phyloP scores from a whole-genome alignment of 2,113 vertebrate species.

The Dolichotis patagonum region DNA sequence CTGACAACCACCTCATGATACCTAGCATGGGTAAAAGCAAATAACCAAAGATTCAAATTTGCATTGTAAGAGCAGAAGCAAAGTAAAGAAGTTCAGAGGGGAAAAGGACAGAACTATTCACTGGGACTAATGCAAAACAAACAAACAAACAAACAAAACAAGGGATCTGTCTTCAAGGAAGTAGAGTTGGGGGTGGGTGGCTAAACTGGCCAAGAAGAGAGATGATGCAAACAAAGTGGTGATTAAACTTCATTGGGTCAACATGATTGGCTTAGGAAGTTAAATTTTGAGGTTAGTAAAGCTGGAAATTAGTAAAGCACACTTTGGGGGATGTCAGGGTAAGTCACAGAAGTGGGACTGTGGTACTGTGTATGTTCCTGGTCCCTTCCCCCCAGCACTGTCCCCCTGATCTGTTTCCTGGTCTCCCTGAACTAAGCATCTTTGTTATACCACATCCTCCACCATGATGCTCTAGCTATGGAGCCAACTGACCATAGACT shows the following conservation, averaged over 20 bases:
- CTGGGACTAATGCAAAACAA: neutral
- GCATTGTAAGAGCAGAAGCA: neutral
- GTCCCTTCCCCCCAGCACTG: neutral
- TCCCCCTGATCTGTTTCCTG: too few relatives aligned
- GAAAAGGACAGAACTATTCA: neutral
- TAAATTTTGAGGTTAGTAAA: neutral
- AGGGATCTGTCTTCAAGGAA: neutral
- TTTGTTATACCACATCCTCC: neutral
- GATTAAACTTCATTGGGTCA: neutral
- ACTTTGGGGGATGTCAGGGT: neutral
- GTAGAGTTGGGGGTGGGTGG: too few relatives aligned
- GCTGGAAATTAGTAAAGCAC: neutral
- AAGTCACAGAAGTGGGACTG: neutral
- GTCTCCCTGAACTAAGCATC: too few relatives aligned
- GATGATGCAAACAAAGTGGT: neutral
- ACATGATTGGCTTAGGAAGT: neutral
- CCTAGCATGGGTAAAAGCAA: neutral
- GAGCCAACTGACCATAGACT: neutral
- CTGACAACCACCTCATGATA: neutral
- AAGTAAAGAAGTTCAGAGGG: too few relatives aligned
- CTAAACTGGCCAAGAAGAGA: too few relatives aligned
- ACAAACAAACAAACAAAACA: too few relatives aligned
- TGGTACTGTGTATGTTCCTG: neutral
- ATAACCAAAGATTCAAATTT: neutral
- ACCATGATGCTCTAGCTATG: neutral